A percentile compares a stretch with the other conserved stretches of the same genome.
phyloP scores from a whole-genome alignment of 2,113 vertebrate species.

The Vidua macroura region DNA sequence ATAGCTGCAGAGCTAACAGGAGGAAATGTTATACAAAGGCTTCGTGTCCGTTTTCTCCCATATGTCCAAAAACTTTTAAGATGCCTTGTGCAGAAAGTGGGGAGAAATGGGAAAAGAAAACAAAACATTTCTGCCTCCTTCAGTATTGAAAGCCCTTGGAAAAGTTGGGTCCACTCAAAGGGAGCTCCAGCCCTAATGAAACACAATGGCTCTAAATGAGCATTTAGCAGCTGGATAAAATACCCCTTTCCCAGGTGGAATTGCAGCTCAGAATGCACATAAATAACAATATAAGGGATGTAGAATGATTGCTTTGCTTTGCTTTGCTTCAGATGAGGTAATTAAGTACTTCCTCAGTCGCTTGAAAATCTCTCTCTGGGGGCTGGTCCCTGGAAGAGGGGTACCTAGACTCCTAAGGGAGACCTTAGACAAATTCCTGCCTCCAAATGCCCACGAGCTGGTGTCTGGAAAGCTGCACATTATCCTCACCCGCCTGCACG shows the following conservation, averaged over 20 bases:
- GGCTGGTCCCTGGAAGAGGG: fast-evolving
- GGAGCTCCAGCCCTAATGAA: not conserved
- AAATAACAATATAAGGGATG: not conserved
- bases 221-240: not conserved
- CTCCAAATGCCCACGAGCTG: constrained; percentile 67
- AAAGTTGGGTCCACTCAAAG: not conserved
- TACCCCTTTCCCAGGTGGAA: not conserved
- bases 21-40: not conserved
- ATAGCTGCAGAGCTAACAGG: too few relatives aligned
- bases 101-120: not conserved
- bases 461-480: constrained; percentile 73
- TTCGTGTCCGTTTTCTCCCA: not conserved
- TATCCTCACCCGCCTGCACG: constrained; percentile 69
- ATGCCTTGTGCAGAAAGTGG: not conserved
- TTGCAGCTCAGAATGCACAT: not conserved
- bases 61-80: not conserved
- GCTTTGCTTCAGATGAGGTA: not conserved
- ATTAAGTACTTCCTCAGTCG: fast-evolving
- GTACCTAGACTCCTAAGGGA: not conserved
- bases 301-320: not conserved
- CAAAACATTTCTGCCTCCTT: not conserved
- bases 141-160: not conserved
- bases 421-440: constrained; percentile 27
- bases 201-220: not conserved
- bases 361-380: fast-evolving